A percentile compares a stretch with the other conserved stretches of the same genome.
Evolutionary conservation across 2,888 invertebrate species (phyloP).

Genomic region (Cantharis rustica): DNA sequence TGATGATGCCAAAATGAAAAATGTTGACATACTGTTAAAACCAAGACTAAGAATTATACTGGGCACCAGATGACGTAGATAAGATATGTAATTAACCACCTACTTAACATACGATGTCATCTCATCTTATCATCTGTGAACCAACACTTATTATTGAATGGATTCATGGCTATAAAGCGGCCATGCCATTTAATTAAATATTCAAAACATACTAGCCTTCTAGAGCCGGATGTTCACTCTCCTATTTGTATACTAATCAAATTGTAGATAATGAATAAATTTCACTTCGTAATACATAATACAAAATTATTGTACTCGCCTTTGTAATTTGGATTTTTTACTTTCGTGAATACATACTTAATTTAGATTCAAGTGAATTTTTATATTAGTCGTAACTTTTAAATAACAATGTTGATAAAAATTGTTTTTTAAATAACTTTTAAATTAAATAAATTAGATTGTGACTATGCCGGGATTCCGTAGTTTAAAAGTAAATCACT

Average conservation of each 20-base stretch:
- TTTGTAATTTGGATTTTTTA: neutral
- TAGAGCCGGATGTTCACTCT: neutral
- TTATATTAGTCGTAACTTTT: no score
- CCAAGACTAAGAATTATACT: neutral
- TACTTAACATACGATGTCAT: neutral
- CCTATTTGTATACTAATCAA: conserved; percentile 2
- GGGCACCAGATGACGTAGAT: neutral
- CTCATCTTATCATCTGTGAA: neutral
- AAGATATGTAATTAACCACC: neutral
- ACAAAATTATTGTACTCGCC: neutral
- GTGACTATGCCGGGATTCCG: no score
- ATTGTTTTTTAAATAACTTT: no score
- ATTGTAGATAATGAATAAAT: neutral
- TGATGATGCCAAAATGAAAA: neutral
- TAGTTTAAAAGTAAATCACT: no score
- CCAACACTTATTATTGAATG: neutral
- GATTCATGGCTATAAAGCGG: neutral
- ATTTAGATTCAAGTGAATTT: no score
- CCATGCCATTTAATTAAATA: neutral
- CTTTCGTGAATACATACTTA: neutral
- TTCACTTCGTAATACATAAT: neutral
- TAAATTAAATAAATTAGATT: no score
- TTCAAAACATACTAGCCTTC: conserved; percentile 1
- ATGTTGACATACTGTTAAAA: neutral
- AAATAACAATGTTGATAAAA: no score